Conservation (phyloP, 2,888 invertebrate genomes). For the Dermolepida albohirtum region DNA sequence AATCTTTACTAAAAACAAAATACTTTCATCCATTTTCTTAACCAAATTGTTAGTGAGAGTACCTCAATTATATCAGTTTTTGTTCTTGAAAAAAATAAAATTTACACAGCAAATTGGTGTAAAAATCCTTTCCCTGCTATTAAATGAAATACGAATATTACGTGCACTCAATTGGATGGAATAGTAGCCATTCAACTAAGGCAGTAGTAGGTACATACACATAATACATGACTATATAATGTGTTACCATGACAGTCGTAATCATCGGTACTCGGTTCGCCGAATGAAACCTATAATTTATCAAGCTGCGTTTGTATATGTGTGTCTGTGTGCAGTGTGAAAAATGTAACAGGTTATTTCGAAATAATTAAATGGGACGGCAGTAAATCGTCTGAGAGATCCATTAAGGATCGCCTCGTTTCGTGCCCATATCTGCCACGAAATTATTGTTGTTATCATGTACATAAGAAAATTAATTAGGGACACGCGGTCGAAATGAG, state of each 20-base stretch:
- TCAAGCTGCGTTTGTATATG: neutral
- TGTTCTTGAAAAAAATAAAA: too few species aligned
- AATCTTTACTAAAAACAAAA: too few species aligned
- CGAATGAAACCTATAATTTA: conserved; percentile 29
- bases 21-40: too few species aligned
- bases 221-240: conserved; percentile 14
- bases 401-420: conserved; percentile 14
- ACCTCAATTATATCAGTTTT: too few species aligned
- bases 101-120: too few species aligned
- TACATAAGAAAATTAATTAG: conserved; percentile 23
- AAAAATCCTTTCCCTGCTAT: too few species aligned
- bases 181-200: neutral
- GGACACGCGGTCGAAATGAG: conserved; percentile 19
- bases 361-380: conserved; percentile 41
- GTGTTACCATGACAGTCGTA: conserved; percentile 21
- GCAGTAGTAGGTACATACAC: conserved; percentile 3
- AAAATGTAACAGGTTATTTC: conserved; percentile 44
- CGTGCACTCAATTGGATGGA: neutral
- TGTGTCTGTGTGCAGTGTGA: conserved; percentile 3
- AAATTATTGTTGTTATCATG: conserved; percentile 33
- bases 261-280: conserved; percentile 9
- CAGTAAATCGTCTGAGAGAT: conserved; percentile 36
- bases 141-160: too few species aligned
- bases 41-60: too few species aligned
- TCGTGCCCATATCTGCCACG: conserved; percentile 10